Evolutionary conservation across 2,888 invertebrate species (phyloP), one percentile per base, ranked within the genome.

Genomic region (Dorcus parallelipipedus): DNA sequence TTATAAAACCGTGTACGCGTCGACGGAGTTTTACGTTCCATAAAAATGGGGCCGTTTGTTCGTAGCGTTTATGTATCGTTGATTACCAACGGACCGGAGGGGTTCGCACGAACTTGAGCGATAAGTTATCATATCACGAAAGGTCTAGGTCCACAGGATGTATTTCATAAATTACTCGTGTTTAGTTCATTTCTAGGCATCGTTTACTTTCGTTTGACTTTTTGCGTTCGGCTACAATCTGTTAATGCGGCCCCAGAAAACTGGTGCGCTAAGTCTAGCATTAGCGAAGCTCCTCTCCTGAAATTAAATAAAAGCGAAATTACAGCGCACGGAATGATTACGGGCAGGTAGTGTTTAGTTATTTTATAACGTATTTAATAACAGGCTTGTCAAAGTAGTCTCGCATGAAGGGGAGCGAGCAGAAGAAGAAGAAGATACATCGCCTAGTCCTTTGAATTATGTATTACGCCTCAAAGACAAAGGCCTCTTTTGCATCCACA

Each of bases 261-360:
- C 26, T 33, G 6, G 26, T 33, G 6, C 26, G 26, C 26, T 33
- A 33, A 33, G 26, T 33, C 26, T 33, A 33, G 26, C 26, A 33
- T 33, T 33, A 33, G 26, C 26, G 6, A 33, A 33, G 26, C 26
- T 33, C 26, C 26, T 6, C 26, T 54, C 54, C 54, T 66, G 60
- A 68, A 66, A 67, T 67, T 69, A 67, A 69, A 68, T 66, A 67
- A 67, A 69, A 65, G 69, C 63, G 61, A 69, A 69, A 69, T 68
- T 67, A 63, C 60, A 64, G 67, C 62, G 64, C 66, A 55, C 60
- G 62, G 58, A 67, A 69, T 68, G 65, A 70, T 70, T 69, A 70
- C 68, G 56, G 69, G 65, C 70, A 71, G 71, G 72, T 70, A 71
- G 72, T 71, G 71, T 73, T 74, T 72, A 74, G 70, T 70, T 67